Percentiles rank a stretch among this genome's conserved stretches.
These are phyloP conservation scores for Gymnocheta viridis DNA, from an alignment of 2,888 invertebrate species.

Conservation along the genomic window DNA sequence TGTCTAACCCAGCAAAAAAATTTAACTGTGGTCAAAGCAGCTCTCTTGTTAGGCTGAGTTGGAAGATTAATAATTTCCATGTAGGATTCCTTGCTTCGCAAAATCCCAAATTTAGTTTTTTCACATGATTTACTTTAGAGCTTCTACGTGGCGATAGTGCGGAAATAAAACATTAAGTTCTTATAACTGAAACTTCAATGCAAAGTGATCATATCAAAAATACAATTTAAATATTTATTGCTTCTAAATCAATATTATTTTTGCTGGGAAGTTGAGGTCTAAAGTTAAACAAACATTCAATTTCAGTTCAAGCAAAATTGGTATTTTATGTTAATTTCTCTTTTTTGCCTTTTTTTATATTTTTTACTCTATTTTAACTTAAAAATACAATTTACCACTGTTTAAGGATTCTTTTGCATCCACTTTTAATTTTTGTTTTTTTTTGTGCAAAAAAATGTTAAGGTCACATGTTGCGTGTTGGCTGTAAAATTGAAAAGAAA, in stretches of 20 bases:
- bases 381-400: constrained; percentile 13
- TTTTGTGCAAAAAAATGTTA: not conserved
- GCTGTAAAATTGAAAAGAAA: not conserved
- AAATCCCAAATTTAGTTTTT: no score
- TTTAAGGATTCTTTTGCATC: not conserved
- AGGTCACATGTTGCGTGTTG: not conserved
- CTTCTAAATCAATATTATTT: not conserved
- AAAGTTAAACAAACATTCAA: constrained; percentile 22
- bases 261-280: constrained; percentile 17
- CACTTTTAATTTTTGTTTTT: not conserved
- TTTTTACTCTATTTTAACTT: not conserved
- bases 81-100: no score
- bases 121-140: no score
- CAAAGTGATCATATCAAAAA: no score
- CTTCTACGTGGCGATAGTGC: no score
- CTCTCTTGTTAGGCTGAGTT: no score
- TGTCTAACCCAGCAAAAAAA: not conserved
- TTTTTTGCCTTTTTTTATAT: not conserved
- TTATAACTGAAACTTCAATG: no score
- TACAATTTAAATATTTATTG: no score
- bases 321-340: constrained; percentile 53
- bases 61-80: no score
- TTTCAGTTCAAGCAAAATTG: constrained; percentile 41
- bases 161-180: no score
- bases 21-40: no score